phyloP scores from a whole-genome alignment of 2,888 invertebrate genomes.

The Tipula vernalis region DNA sequence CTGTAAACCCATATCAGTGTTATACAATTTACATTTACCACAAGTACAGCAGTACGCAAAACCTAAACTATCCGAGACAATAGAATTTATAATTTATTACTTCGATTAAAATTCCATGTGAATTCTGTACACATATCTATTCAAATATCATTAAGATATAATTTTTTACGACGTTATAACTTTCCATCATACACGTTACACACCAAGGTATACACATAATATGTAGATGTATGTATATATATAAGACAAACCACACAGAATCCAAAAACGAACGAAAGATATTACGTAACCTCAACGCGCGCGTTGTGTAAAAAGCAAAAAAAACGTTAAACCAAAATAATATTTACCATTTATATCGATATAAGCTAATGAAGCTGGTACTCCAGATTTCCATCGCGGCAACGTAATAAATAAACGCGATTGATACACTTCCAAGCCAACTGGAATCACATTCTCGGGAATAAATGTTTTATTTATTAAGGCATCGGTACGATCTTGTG shows the following conservation, averaged over 20 bases:
- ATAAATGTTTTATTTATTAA: conserved; percentile 46
- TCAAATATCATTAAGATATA: background rate
- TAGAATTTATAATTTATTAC: background rate
- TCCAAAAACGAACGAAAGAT: background rate
- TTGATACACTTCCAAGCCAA: conserved; percentile 57
- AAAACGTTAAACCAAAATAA: background rate
- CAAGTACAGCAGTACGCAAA: background rate
- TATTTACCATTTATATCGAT: conserved; percentile 54
- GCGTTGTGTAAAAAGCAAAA: background rate
- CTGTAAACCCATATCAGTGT: background rate
- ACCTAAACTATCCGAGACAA: background rate
- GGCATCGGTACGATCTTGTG: conserved; percentile 44
- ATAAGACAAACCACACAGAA: background rate
- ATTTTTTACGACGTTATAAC: background rate
- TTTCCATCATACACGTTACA: background rate
- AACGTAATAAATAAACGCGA: conserved; percentile 59
- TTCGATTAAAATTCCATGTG: background rate
- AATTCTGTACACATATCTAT: background rate
- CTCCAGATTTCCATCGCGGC: conserved; percentile 62
- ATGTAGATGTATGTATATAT: background rate
- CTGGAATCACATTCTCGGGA: conserved; percentile 58
- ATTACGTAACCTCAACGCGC: background rate
- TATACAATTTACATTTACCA: background rate
- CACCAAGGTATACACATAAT: background rate
- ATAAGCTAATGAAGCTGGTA: conserved; percentile 61